Conservation (phyloP, 2,113 vertebrate genomes). For the Circaetus gallicus region DNA sequence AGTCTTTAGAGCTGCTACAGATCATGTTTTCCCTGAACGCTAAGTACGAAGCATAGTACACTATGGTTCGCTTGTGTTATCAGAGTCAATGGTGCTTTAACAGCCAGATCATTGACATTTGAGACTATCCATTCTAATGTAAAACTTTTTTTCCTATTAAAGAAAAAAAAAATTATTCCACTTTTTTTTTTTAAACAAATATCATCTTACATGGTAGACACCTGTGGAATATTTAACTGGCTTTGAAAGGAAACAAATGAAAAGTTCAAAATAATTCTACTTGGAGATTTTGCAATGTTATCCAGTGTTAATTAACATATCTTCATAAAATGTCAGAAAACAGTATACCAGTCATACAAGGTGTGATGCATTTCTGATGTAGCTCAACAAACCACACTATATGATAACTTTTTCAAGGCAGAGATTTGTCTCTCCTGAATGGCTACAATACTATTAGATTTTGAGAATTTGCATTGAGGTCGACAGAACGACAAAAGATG, state of each 20-base stretch:
- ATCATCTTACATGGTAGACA: neutral
- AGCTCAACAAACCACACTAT: neutral
- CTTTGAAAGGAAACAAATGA: neutral
- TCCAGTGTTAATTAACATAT: neutral
- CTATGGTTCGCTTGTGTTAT: neutral
- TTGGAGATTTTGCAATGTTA: neutral
- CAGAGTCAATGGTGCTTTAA: neutral
- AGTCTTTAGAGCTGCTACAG: neutral
- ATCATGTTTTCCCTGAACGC: constrained; percentile 16
- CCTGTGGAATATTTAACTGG: neutral
- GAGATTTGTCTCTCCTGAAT: neutral
- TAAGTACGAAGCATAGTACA: neutral
- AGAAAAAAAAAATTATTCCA: neutral
- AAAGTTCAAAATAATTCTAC: neutral
- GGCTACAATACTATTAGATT: neutral
- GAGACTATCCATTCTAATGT: neutral
- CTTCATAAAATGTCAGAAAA: neutral
- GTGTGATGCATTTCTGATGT: neutral
- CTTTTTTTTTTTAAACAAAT: neutral
- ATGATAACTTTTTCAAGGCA: neutral
- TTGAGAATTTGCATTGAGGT: neutral
- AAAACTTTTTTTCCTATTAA: neutral
- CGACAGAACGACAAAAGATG: neutral
- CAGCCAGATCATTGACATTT: neutral
- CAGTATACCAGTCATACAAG: neutral